A percentile compares a stretch with the other conserved stretches of the same genome.
These are phyloP conservation scores for Stegodyphus dumicola DNA, from an alignment of 1,140 invertebrate genomes.

Conservation along the genomic window DNA sequence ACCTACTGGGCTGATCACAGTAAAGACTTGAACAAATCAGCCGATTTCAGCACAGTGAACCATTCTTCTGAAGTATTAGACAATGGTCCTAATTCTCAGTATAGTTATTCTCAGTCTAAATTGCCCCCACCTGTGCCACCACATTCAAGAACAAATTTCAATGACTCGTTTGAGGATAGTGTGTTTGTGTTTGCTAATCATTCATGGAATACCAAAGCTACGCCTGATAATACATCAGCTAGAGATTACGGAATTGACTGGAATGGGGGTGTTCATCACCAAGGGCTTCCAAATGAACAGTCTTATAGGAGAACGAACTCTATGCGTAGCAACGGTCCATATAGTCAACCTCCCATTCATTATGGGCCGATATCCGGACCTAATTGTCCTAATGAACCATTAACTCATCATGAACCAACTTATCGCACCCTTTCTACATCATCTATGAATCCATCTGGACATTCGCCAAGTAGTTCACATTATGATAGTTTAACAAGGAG, in stretches of 20 bases:
- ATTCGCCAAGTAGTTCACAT: slow-evolving; percentile 45
- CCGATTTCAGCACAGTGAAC: slow-evolving; percentile 16
- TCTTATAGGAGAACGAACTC: slow-evolving; percentile 31
- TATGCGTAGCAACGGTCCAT: slow-evolving; percentile 30
- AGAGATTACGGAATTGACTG: not conserved
- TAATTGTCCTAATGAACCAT: slow-evolving; percentile 1
- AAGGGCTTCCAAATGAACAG: slow-evolving; percentile 8
- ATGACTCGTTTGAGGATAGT: slow-evolving; percentile 50
- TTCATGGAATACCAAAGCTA: slow-evolving; percentile 21
- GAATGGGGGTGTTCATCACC: not conserved
- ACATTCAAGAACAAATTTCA: slow-evolving; percentile 17
- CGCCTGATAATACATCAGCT: not conserved
- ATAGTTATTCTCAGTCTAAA: slow-evolving; percentile 38
- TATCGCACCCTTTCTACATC: slow-evolving; percentile 9
- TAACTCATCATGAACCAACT: slow-evolving; percentile 14
- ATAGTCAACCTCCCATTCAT: slow-evolving; percentile 36
- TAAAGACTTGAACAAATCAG: slow-evolving; percentile 42
- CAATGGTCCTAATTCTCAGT: slow-evolving; percentile 10
- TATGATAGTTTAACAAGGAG: slow-evolving; percentile 63
- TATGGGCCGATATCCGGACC: slow-evolving; percentile 8
- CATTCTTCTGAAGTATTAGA: slow-evolving; percentile 22
- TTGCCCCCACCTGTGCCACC: slow-evolving; percentile 27
- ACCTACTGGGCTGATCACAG: slow-evolving; percentile 46
- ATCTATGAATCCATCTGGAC: slow-evolving; percentile 13
- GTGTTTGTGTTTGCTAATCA: slow-evolving; percentile 32